Percentiles rank a stretch among this genome's conserved stretches.
phyloP scores from a whole-genome alignment of 1,140 invertebrate genomes.

The Tyrophagus putrescentiae region DNA sequence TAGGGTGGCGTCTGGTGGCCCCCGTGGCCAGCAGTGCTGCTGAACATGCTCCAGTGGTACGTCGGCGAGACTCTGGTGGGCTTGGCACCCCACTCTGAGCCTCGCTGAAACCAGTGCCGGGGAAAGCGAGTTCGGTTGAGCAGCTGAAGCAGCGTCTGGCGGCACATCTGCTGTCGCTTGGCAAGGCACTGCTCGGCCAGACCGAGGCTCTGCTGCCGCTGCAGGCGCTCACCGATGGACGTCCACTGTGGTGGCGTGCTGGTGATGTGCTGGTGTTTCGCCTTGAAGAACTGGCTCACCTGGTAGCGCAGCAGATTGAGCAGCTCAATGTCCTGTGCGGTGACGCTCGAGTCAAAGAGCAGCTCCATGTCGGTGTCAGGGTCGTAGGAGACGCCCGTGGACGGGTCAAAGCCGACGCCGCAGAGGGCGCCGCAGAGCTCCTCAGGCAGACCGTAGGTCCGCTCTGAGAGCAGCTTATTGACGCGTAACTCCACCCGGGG shows the following conservation, averaged over 20 bases:
- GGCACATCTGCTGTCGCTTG: background rate
- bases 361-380: conserved; percentile 70
- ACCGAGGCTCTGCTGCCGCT: background rate
- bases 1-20: too few species aligned
- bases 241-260: too few species aligned
- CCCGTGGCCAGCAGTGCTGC: too few species aligned
- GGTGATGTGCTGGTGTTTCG: conserved; percentile 5
- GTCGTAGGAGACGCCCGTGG: conserved; percentile 43
- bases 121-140: conserved; percentile 1
- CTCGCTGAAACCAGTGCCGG: background rate
- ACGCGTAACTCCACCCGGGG: conserved; percentile 54
- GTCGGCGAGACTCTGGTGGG: too few species aligned
- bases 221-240: too few species aligned
- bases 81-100: too few species aligned
- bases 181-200: background rate
- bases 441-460: background rate
- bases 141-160: background rate
- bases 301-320: conserved; percentile 22
- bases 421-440: background rate
- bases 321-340: conserved; percentile 26
- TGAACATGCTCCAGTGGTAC: too few species aligned
- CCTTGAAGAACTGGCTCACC: conserved; percentile 8
- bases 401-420: background rate
- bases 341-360: conserved; percentile 44
- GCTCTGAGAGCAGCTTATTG: background rate